phyloP scores from a whole-genome alignment of 2,797 vertebrate species.

The Hydrolagus colliei region DNA sequence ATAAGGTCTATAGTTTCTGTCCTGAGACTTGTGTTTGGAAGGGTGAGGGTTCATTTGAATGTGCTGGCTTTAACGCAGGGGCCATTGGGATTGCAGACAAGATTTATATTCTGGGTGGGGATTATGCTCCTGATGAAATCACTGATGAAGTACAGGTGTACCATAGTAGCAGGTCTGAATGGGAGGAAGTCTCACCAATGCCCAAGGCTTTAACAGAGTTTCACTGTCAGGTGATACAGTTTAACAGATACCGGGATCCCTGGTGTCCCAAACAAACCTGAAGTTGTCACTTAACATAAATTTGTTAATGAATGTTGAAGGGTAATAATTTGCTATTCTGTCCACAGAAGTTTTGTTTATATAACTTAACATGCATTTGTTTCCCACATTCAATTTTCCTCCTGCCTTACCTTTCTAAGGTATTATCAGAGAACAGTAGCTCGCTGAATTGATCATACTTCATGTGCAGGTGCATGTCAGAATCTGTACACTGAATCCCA shows the following conservation, averaged over 20 bases:
- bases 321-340: background rate
- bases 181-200: conserved; percentile 94
- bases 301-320: background rate
- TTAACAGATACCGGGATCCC: conserved; percentile 84
- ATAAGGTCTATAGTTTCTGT: conserved; percentile 95
- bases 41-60: conserved; percentile 88
- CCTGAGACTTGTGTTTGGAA: conserved; percentile 88
- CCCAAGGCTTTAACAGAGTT: conserved; percentile 89
- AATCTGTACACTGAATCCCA: too few species aligned
- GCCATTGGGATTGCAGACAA: conserved; percentile 81
- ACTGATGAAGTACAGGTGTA: conserved; percentile 94
- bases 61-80: conserved; percentile 92
- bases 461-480: too few species aligned
- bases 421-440: too few species aligned
- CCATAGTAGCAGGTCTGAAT: conserved; percentile 79
- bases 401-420: too few species aligned
- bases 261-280: conserved; percentile 57
- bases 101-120: conserved; percentile 92
- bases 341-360: background rate
- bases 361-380: background rate
- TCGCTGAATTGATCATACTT: too few species aligned
- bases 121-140: conserved; percentile 92
- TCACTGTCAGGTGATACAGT: conserved; percentile 87
- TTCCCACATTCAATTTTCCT: background rate
- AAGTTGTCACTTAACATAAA: background rate